Evolutionary conservation across 2,888 invertebrate species (phyloP), one percentile per base, ranked within the genome.

Genomic region (Coenonympha arcania): DNA sequence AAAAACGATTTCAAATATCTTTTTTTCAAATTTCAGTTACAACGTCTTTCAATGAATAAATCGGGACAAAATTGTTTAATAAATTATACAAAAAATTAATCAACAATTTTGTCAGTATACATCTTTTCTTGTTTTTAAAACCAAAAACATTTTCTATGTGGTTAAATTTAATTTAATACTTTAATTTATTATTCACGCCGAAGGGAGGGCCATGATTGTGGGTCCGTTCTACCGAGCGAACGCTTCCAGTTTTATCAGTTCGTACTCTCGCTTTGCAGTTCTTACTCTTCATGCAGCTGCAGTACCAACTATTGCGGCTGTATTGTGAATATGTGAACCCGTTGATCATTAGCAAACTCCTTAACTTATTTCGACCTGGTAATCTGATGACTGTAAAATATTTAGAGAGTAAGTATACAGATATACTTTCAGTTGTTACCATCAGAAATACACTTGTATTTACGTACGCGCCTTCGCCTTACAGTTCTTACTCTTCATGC

Each of bases 261-360:
- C 68, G 65, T 1, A 68, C 72, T 26, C 63, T 67, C 0, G 71
- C 70, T 2, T 50, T 40, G 50, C 76, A 77, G 6, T 31, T 39
- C 0, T 65, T 66, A 1, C 58, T 55, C 18, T 63, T 64, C 49
- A 60, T 72, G 56, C 71, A 75, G 2, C 74, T 73, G 40, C 77
- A 77, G 44, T 75, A 76, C 76, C 74, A 76, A 43, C 68, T 72
- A 26, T 54, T 60, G 2, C 64, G 65, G 2, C 52, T 62, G 47
- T 71, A 73, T 49, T 73, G 62, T 0, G 76, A 75, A 52, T 60
- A 78, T 0, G 76, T 75, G 44, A 61, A 76, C 0, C 71, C 68
- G 45, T 75, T 72, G 11, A 76, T 60, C 71, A 71, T 73, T 1
- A 75, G 54, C 52, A 75, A 48, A 11, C 66, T 66, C 40, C 64